Evolutionary conservation across 1,140 invertebrate species (phyloP).

Genomic region (Aphidius ervi): DNA sequence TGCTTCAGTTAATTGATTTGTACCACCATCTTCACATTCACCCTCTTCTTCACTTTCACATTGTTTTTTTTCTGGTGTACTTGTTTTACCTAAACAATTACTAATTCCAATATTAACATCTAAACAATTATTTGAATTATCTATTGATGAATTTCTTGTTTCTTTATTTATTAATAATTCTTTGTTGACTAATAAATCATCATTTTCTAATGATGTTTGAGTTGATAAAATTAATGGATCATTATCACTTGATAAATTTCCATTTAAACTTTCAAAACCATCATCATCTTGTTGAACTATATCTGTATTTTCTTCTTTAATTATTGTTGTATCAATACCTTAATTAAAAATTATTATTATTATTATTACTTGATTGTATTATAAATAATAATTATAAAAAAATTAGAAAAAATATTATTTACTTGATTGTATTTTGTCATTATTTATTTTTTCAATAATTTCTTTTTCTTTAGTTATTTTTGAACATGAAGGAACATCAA

Average conservation of each 20-base stretch:
- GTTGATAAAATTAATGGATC: conserved; percentile 41
- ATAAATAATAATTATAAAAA: conserved; percentile 12
- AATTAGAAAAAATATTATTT: background rate
- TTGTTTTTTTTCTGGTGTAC: conserved; percentile 20
- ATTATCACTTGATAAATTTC: conserved; percentile 72
- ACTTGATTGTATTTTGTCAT: background rate
- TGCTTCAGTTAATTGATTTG: conserved; percentile 54
- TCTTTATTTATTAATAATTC: conserved; percentile 6
- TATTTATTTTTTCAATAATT: background rate
- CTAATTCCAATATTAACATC: no score
- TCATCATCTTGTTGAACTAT: conserved; percentile 63
- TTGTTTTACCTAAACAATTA: no score
- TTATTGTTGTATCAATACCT: conserved; percentile 27
- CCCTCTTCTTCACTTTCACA: conserved; percentile 61
- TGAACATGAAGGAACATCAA: background rate
- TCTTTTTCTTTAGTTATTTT: background rate
- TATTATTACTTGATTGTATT: no score
- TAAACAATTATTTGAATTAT: no score
- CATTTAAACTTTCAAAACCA: conserved; percentile 82
- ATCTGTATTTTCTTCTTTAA: conserved; percentile 30
- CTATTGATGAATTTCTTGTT: background rate
- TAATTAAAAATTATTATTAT: conserved; percentile 5
- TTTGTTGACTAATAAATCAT: conserved; percentile 30
- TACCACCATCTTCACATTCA: conserved; percentile 53
- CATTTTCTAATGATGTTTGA: conserved; percentile 20